Conservation (phyloP, 2,888 invertebrate genomes). For the Sinhomidia bicolor region DNA sequence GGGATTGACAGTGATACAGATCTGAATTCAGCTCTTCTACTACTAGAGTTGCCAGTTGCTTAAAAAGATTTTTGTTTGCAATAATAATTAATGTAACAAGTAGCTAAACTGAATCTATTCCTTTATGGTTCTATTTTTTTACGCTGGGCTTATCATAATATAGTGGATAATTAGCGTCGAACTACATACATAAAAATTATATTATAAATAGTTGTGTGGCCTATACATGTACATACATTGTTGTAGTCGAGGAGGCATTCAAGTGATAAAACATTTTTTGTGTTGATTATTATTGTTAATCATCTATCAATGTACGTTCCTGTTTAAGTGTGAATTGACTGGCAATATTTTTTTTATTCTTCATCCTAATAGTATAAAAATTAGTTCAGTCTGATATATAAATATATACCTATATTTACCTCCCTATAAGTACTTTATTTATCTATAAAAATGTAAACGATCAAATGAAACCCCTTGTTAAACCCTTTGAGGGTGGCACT, state of each 20-base stretch:
- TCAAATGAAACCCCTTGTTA: neutral
- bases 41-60: neutral
- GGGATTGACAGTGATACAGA: slow-evolving; percentile 56
- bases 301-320: slow-evolving; percentile 11
- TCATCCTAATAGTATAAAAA: no score
- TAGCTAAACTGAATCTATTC: neutral
- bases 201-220: neutral
- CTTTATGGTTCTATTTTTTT: slow-evolving; percentile 4
- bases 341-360: neutral
- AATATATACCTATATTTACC: no score
- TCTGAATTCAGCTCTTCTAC: slow-evolving; percentile 49
- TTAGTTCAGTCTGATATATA: no score
- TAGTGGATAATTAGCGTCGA: slow-evolving; percentile 1
- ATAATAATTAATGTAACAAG: neutral
- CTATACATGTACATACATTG: neutral
- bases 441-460: no score
- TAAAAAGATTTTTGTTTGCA: slow-evolving; percentile 1
- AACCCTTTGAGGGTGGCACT: slow-evolving; percentile 13
- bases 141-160: neutral
- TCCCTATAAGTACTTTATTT: neutral
- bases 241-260: neutral
- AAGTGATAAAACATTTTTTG: neutral
- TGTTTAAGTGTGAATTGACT: neutral
- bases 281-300: neutral
- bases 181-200: no score